Evolutionary conservation across 2,797 vertebrate species (phyloP), one percentile per base, ranked within the genome.

Genomic region (Enoplosus armatus): DNA sequence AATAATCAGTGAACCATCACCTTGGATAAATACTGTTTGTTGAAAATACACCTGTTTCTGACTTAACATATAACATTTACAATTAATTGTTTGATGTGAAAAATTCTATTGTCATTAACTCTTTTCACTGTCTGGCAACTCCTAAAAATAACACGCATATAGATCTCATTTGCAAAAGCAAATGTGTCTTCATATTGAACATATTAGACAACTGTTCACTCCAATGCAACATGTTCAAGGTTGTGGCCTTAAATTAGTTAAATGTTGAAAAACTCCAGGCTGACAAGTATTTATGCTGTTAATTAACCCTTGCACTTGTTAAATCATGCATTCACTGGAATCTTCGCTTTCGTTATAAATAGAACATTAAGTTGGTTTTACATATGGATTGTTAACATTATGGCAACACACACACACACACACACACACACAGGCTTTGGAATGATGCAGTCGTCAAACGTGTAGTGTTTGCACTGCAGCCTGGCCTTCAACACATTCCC

Each of bases 231-330:
- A 31, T 20, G 4, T 31, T 31, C 3, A 39, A 27, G 24, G 59
- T 2, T 41, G 35, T 60, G 14, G 4, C 27, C 60, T 29, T n/a
- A n/a, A n/a, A n/a, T n/a, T 29, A 24, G 39, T n/a, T 14, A 20
- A 20, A 47, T 20, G 22, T 14, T 22, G 18, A 45, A 29, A 22
- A 12, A 11, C 9, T 20, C 26, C 26, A 27, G 7, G 20, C 8
- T 33, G 54, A 33, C 5, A 3, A 5, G 22, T 48, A 58, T 27
- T 72, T 31, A 5, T n/a, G 35, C 47, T 47, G 39, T 37, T 61
- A 63, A 77, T 87, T 72, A 84, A 86, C 73, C 74, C 16, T 31
- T 64, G 26, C 9, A n/a, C 51, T 69, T 45, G n/a, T 59, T 41
- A 65, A 79, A 82, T 76, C 50, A 67, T 64, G 53, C 48, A 51